Conservation (phyloP, 2,113 vertebrate species). For the Clarias macrocephalus region DNA sequence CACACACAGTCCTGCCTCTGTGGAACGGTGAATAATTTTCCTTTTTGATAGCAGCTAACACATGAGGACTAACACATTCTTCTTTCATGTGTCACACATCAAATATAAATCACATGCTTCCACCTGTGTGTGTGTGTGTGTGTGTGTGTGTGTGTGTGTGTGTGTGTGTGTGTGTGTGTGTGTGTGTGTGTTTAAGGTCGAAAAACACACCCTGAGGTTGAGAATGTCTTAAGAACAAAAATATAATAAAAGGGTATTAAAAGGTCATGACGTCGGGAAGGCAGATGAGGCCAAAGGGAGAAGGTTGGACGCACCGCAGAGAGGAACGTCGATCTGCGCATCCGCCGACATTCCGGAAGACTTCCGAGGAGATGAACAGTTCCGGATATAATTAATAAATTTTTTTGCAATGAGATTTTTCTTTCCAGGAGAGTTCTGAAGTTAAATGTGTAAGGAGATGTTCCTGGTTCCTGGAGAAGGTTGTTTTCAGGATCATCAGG, state of each 20-base stretch:
- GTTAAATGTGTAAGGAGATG: neutral
- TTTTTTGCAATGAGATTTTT: neutral
- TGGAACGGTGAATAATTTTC: neutral
- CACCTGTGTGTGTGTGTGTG: conserved; percentile 29
- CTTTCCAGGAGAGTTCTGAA: neutral
- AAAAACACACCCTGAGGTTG: conserved; percentile 32
- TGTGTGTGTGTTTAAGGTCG: conserved; percentile 7
- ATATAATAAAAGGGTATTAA: neutral
- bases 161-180: conserved; percentile 17
- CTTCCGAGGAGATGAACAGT: neutral
- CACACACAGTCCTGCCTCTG: neutral
- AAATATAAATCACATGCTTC: conserved; percentile 16
- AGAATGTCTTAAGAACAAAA: neutral
- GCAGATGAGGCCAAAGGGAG: neutral
- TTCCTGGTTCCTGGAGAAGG: no score
- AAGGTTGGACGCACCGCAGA: neutral
- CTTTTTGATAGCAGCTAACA: conserved; percentile 9
- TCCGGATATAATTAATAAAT: neutral
- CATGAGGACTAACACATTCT: neutral
- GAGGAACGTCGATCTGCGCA: neutral
- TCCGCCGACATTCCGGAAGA: neutral
- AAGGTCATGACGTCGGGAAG: neutral
- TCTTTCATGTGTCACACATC: conserved; percentile 7
- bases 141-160: conserved; percentile 8
- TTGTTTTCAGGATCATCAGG: no score